Base-by-base conservation (phyloP, 2,113 vertebrate species). In the Tyto alba region DNA sequence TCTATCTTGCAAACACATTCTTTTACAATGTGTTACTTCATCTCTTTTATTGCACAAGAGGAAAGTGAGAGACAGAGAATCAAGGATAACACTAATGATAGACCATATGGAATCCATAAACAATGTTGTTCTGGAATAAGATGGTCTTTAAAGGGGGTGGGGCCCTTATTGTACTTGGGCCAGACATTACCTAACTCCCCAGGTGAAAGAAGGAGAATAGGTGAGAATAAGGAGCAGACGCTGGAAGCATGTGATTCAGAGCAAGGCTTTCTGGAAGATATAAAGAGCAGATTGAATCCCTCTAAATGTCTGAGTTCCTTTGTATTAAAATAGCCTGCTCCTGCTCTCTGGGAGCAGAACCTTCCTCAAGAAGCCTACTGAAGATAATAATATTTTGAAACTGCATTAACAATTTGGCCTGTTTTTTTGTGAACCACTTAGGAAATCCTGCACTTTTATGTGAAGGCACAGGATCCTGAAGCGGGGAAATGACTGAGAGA, bases 41-140 rank as follows among this genome's bases (percentile, higher is more conserved):
- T 96, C 85, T 88, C 91, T 96, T 97, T 95, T 96, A 73, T 63
- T 83, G 84, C 66, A 73, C 68, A 56, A 86, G 71, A 94, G 89
- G 87, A 94, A 93, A 97, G 94, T 95, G 90, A 95, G 86, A 96
- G 83, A 83, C 78, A 83, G 93, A 92, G 93, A 97, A 95, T 94
- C 81, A 94, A 88, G 95, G 84, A 59, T 76, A 95, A 63, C 62
- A 74, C 38, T 94, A 96, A 85, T 95, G 87, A 63, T 56, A 59
- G 62, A 47, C 77, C 95, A 96, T 92, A 95, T 95, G 96, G 96
- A 96, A 95, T 63, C 86, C 82, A 96, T 97, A 96, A 97, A 97
- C 95, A 94, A 88, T 43, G 36, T 84, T 97, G 95, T 95, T 90
- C 87, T 90, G 79, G 89, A 88, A 66, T 89, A 89, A 91, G 81